Base-by-base conservation (phyloP, 2,888 invertebrate species). In the Troilus luridus region DNA sequence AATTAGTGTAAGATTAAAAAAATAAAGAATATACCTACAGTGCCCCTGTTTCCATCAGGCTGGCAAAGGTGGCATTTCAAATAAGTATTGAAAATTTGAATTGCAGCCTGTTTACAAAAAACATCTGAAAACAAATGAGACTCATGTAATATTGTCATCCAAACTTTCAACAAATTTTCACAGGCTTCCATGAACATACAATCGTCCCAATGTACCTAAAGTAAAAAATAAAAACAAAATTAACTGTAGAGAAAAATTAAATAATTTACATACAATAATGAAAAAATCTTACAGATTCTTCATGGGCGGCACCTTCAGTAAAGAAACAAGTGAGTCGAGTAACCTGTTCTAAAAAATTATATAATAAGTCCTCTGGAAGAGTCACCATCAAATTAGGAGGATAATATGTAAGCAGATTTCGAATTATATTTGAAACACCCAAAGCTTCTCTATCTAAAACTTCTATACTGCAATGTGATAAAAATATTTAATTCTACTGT, bases 41-140 rank as follows among this genome's bases (percentile, higher is more conserved):
- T 95, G 9, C 95, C 94, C 92, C 97, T 94, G 81, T 94, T 95
- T 58, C 97, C 98, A 94, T 98, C 97, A 0, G 98, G 98, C 0
- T 97, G 96, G 12, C 97, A 96, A 92, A 98, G 94, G 94, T 98
- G 97, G 93, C 96, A 96, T 93, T 97, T 96, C 88, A 98, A 94
- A 94, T 97, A 98, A 6, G 96, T 96, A 94, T 97, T 97, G 94
- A 98, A 98, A 92, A 98, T 96, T 94, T 96, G 94, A 19, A 94
- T 94, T 11, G 95, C 94, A 90, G 94, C 94, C 94, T 93, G 94
- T 94, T 93, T 94, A 93, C 92, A 95, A 92, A 94, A 94, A 89
- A 94, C 94, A 24, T 93, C 93, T 21, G 95, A 94, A 91, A 94
- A 94, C 90, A 94, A 92, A 59, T 94, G 94, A 21, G 94, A 93